Base-by-base conservation (phyloP, 1,140 invertebrate genomes). In the Trypoxylus dichotomus region DNA sequence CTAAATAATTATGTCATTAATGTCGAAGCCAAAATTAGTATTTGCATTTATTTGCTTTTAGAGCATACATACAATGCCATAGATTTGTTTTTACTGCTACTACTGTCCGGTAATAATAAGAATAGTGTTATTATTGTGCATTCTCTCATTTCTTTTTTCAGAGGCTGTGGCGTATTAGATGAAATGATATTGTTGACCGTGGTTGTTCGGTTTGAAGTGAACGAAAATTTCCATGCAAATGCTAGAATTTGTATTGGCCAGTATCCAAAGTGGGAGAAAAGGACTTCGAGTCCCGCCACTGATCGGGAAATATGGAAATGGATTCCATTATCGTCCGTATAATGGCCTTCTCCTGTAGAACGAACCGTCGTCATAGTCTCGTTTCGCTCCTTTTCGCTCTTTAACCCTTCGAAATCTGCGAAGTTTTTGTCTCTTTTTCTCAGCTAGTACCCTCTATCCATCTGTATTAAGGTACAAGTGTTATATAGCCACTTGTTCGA, bases 281-380 rank as follows among this genome's bases (percentile, higher is more conserved):
- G 42, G 60, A 76, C 68, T 74, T 25, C 24, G 74, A 11, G 63
- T 54, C 77, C 76, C 63, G 74, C 47, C 32, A 78, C 29, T 32
- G 41, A 76, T 42, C 29, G n/a, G 1, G 24, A 68, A 58, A 41
- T 77, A 42, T 74, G 73, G 60, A 68, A 77, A 79, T 79, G 81
- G 79, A 82, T 80, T 80, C 81, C 77, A 80, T 82, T 82, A 82
- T 82, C 75, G 77, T 41, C 72, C 76, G 78, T 79, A 80, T 82
- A 82, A 82, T 82, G 74, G 79, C 63, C 78, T 82, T 79, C 72
- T 77, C 58, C 42, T 72, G 75, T 74, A 25, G 79, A 73, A 74
- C 71, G 43, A 42, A 37, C 47, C 60, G 60, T 7, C 8, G 8
- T 21, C 15, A 24, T 68, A 68, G 41, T 41, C 58, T 15, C 37